Evolutionary conservation across 2,888 invertebrate species (phyloP).

Genomic region (Boloria selene): DNA sequence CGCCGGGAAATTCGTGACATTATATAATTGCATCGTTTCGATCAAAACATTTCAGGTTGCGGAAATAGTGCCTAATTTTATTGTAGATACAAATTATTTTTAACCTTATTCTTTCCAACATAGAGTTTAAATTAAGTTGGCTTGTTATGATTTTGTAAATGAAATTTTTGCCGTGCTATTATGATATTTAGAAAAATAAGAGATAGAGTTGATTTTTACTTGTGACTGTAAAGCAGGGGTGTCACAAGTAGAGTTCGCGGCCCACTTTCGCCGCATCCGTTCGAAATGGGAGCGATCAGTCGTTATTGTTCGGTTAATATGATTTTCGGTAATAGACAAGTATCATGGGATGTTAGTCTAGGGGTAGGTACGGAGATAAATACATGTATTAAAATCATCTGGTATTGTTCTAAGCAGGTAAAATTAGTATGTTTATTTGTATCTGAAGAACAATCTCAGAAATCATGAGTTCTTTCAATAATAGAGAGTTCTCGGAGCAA

Average conservation of each 20-base stretch:
- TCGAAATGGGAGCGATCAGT: slow-evolving; percentile 56
- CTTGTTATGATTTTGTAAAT: slow-evolving; percentile 15
- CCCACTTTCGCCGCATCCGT: slow-evolving; percentile 64
- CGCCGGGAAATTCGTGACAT: slow-evolving; percentile 41
- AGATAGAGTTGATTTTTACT: slow-evolving; percentile 22
- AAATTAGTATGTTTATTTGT: background rate
- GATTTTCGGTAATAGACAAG: slow-evolving; percentile 54
- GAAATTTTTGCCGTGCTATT: slow-evolving; percentile 3
- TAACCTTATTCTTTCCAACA: background rate
- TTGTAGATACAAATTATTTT: background rate
- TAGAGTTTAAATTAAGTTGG: slow-evolving; percentile 17
- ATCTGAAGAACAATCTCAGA: background rate
- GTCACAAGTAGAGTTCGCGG: slow-evolving; percentile 46
- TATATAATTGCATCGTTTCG: slow-evolving; percentile 48
- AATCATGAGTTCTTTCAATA: no score
- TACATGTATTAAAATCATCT: background rate
- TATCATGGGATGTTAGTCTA: background rate
- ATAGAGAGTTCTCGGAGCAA: no score
- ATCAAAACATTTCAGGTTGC: slow-evolving; percentile 45
- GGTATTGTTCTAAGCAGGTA: no score
- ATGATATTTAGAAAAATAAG: background rate
- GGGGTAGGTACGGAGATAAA: background rate
- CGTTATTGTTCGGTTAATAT: slow-evolving; percentile 60
- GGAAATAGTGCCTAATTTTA: slow-evolving; percentile 42
- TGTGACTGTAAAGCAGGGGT: slow-evolving; percentile 26